phyloP scores from a whole-genome alignment of 1,140 invertebrate genomes.

The Tetranychus cinnabarinus region DNA sequence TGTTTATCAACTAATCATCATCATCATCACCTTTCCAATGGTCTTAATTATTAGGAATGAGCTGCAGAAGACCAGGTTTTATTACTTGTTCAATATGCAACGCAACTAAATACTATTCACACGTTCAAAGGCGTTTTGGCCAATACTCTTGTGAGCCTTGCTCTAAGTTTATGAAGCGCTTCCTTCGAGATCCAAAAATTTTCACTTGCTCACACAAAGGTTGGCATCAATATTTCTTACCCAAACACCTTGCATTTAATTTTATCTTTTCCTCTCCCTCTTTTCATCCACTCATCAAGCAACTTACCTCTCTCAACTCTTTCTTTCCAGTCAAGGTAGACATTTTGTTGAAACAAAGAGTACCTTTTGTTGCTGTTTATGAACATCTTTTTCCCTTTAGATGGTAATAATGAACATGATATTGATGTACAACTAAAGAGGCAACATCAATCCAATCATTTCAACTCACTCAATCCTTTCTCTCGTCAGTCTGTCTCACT shows the following conservation, averaged over 20 bases:
- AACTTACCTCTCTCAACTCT: neutral
- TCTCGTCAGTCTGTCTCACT: too few species aligned
- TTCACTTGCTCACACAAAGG: constrained; percentile 13
- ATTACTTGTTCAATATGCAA: constrained; percentile 15
- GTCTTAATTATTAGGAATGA: neutral
- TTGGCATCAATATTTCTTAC: neutral
- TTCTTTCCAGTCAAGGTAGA: too few species aligned
- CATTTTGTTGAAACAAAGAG: too few species aligned
- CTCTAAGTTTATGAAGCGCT: constrained; percentile 46
- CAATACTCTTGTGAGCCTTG: constrained; percentile 40
- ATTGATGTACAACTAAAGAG: too few species aligned
- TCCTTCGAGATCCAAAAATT: constrained; percentile 13
- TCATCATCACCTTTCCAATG: too few species aligned
- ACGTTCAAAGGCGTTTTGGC: constrained; percentile 29
- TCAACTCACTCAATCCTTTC: too few species aligned
- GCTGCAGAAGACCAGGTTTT: constrained; percentile 1
- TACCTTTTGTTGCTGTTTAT: too few species aligned
- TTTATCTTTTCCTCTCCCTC: neutral
- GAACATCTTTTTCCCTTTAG: too few species aligned
- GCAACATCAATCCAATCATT: too few species aligned
- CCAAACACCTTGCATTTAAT: neutral
- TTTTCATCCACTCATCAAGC: neutral
- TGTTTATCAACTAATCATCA: too few species aligned
- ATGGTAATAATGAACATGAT: too few species aligned
- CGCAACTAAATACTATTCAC: constrained; percentile 41